Percentiles rank a stretch among this genome's conserved stretches.
Evolutionary conservation across 2,113 vertebrate genomes (phyloP).

Genomic region (Scomber scombrus): DNA sequence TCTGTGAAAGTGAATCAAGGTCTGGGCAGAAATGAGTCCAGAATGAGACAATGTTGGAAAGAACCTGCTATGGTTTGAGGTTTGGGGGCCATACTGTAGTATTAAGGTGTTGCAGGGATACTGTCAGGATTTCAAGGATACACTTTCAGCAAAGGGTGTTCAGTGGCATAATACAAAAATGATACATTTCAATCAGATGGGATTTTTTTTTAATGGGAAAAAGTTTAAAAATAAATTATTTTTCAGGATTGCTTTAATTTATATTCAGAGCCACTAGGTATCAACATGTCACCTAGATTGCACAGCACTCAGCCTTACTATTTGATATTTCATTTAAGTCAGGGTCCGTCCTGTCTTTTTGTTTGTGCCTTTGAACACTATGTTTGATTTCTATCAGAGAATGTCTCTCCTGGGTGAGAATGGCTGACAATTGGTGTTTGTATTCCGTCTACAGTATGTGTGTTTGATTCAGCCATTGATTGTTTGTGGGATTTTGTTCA

Average conservation of each 20-base stretch:
- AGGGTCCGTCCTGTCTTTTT: conserved; percentile 24
- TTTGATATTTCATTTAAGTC: conserved; percentile 1
- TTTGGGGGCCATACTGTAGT: background rate
- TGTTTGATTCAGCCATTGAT: conserved; percentile 64
- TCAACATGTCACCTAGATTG: background rate
- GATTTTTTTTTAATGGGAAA: background rate
- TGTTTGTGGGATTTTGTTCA: conserved; percentile 57
- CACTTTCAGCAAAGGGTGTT: conserved; percentile 16
- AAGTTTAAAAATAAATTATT: background rate
- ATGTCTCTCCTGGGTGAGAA: conserved; percentile 22
- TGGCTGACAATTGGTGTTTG: conserved; percentile 55
- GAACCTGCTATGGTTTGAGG: conserved; percentile 23
- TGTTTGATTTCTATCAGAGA: conserved; percentile 53
- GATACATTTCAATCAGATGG: conserved; percentile 23
- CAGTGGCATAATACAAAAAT: conserved; percentile 1
- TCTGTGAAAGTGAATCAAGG: conserved; percentile 40
- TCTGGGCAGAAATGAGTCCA: conserved; percentile 50
- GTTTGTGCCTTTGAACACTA: conserved; percentile 32
- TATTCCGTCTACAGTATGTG: conserved; percentile 45
- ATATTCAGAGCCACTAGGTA: background rate
- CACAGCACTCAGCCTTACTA: background rate
- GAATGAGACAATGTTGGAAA: conserved; percentile 40
- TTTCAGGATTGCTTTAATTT: conserved; percentile 2
- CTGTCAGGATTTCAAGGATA: conserved; percentile 23
- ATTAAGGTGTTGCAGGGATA: conserved; percentile 5